Evolutionary conservation across 2,113 vertebrate species (phyloP).

Genomic region (Plecturocebus donacophilus): DNA sequence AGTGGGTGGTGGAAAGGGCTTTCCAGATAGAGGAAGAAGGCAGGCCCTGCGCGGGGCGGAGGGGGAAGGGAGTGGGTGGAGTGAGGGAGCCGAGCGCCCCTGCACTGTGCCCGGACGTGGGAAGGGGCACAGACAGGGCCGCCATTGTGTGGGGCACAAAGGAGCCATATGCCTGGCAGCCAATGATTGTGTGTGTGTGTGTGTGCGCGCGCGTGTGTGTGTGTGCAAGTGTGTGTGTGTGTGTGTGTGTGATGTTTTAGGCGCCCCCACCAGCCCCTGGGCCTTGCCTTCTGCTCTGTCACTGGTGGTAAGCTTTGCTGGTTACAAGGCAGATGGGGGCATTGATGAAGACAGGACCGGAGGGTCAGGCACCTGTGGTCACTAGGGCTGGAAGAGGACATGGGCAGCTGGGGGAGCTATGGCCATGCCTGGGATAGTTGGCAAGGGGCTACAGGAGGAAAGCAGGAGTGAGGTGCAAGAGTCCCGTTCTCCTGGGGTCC

Average conservation of each 20-base stretch:
- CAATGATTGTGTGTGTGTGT: background rate
- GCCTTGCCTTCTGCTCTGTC: conserved; percentile 35
- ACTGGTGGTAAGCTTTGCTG: background rate
- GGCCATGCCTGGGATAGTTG: background rate
- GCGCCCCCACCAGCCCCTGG: background rate
- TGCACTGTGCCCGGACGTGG: background rate
- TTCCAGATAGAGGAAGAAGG: background rate
- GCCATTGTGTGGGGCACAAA: conserved; percentile 74
- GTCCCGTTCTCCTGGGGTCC: background rate
- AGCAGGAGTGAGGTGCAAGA: background rate
- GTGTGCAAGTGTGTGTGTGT: background rate
- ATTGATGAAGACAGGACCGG: background rate
- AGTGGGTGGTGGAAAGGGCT: background rate
- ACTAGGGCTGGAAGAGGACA: background rate
- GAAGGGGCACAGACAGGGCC: conserved; percentile 44
- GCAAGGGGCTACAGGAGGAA: background rate
- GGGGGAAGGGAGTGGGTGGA: background rate
- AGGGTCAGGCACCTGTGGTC: background rate
- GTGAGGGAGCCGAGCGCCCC: background rate
- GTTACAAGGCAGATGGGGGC: background rate
- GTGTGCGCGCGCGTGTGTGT: background rate
- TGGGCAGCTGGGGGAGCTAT: background rate
- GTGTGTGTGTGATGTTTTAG: no score
- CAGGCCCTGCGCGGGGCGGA: rapidly evolving
- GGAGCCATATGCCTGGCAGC: conserved; percentile 70